Base-by-base conservation (phyloP, 2,113 vertebrate genomes). In the Perognathus longimembris region DNA sequence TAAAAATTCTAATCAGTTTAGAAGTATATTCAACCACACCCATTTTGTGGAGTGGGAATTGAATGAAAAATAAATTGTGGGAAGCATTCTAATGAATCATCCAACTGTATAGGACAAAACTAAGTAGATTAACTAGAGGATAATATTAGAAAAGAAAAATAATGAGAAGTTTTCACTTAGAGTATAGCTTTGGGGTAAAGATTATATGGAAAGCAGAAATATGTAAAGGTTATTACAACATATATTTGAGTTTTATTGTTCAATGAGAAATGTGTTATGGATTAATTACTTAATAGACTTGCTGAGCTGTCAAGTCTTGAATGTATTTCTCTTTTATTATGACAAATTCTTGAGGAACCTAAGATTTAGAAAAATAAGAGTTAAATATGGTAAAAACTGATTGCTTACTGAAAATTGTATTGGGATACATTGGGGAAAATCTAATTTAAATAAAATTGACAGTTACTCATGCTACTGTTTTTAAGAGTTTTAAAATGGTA, bases 271-370 rank as follows among this genome's bases (percentile, higher is more conserved):
- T 71, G 70, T 73, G 3, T 85, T 76, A 87, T 54, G 30, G 38
- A 50, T 36, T 40, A 69, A 90, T 86, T 90, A 54, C 54, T 38
- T 75, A 79, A 83, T 30, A 78, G 38, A 36, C 11, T 70, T 82
- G 20, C 2, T 10, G 5, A 36, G 5, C 9, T 59, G 36, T 79
- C 63, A 80, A 32, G 20, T 75, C 42, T 75, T 64, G 24, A 70
- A 90, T 69, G 11, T 10, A 64, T 87, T 59, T 26, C 9, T 85
- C 67, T 64, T 93, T 85, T 71, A 66, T 92, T 54, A 59, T 84
- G 63, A 80, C 34, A 74, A 86, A 59, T 45, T 92, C 54, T 45
- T 32, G 14, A 5, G 30, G 28, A 14, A 70, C 45, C 22, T 20
- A 83, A 79, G 61, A 45, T n/a, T 66, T 75, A 88, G 26, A 80